Conservation (phyloP, 2,888 invertebrate genomes). For the Molanna angustata region DNA sequence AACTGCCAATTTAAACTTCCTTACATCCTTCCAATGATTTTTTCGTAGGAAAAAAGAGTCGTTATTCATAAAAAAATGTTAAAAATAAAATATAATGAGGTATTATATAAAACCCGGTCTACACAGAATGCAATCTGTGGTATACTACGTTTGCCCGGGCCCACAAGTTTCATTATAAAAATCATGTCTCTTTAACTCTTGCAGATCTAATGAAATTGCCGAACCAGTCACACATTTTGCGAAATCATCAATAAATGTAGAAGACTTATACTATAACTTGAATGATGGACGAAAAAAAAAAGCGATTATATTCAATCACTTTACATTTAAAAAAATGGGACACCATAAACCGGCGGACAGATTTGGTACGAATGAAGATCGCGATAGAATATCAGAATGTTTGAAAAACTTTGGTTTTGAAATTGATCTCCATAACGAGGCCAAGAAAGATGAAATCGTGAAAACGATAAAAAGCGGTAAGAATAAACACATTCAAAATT, state of each 20-base stretch:
- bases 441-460: neutral
- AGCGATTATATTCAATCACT: slow-evolving; percentile 16
- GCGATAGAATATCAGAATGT: neutral
- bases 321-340: neutral
- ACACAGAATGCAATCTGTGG: too few relatives aligned
- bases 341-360: neutral
- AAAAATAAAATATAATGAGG: too few relatives aligned
- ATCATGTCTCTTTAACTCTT: too few relatives aligned
- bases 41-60: too few relatives aligned
- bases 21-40: too few relatives aligned
- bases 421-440: slow-evolving; percentile 5
- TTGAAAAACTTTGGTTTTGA: slow-evolving; percentile 11
- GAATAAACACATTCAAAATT: neutral
- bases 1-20: too few relatives aligned
- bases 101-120: too few relatives aligned
- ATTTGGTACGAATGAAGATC: slow-evolving; percentile 7
- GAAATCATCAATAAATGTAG: neutral
- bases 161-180: too few relatives aligned
- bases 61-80: too few relatives aligned
- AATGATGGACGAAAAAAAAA: neutral
- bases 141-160: too few relatives aligned
- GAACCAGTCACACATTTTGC: too few relatives aligned
- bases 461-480: neutral
- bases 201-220: too few relatives aligned
- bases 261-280: neutral